Evolutionary conservation across 2,113 vertebrate genomes (phyloP), one percentile per base, ranked within the genome.

Genomic region (Speoplatyrhinus poulsoni): DNA sequence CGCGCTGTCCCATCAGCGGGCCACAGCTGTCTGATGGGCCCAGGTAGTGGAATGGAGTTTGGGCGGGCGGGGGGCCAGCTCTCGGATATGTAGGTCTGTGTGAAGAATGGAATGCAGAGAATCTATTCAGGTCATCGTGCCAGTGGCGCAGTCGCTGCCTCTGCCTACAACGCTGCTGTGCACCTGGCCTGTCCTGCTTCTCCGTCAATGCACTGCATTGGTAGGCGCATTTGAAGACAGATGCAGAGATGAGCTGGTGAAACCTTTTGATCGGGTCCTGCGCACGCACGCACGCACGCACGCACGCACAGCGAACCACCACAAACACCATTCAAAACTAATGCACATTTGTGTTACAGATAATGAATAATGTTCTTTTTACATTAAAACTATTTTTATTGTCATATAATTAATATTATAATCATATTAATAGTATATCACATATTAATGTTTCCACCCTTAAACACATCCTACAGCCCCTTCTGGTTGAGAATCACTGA

Each of bases 91-190:
- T 81, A 76, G 77, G 77, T 82, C 83, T 82, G 66, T 60, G 71
- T 81, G 67, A 85, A 82, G 85, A 85, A 82, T 80, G 60, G 63
- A 73, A 75, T 78, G 76, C 69, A 12, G 76, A 75, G 82, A 84
- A 67, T 78, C 58, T 84, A 87, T 88, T 80, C 73, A 83, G 83
- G 86, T 86, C 75, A 89, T 85, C 57, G 61, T 86, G 77, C 83
- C 81, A 88, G 79, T 82, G 72, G 82, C 84, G 69, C 87, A 85
- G 48, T 75, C 69, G 70, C 65, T 83, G 75, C 68, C 46, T 72
- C 70, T 46, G 57, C 75, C 67, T 69, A 61, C 65, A 69, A 60
- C 75, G 53, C 47, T 76, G 79, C 68, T 49, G 48, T 79, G 81
- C 69, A 72, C 61, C 77, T 81, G 57, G 62, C n/a, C 46, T 71